Conservation (phyloP, 2,113 vertebrate genomes). For the Triplophysa tibetana region DNA sequence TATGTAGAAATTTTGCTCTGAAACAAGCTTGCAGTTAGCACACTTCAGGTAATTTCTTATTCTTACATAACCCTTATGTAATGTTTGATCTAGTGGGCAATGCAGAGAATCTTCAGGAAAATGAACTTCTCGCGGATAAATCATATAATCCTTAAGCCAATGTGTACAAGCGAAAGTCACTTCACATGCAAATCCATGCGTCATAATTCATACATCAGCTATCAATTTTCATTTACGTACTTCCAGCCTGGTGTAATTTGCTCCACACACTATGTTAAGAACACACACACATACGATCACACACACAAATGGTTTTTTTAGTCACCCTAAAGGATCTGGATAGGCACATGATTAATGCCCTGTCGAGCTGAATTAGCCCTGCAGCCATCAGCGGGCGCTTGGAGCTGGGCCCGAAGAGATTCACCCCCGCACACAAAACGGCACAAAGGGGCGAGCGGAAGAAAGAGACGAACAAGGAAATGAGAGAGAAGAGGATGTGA, state of each 20-base stretch:
- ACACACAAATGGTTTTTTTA: slow-evolving; percentile 52
- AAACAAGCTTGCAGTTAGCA: not conserved
- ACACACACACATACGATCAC: slow-evolving; percentile 5
- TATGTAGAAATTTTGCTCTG: no score
- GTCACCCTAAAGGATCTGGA: slow-evolving; percentile 63
- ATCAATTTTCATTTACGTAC: slow-evolving; percentile 35
- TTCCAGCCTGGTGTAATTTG: slow-evolving; percentile 22
- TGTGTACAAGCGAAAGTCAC: not conserved
- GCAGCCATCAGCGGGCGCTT: slow-evolving; percentile 60
- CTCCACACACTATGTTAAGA: slow-evolving; percentile 46
- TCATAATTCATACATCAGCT: slow-evolving; percentile 30
- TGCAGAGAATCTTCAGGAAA: not conserved
- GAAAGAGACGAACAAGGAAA: slow-evolving; percentile 20
- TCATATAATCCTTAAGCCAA: not conserved
- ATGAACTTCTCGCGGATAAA: not conserved
- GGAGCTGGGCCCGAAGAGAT: slow-evolving; percentile 62
- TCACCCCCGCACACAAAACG: slow-evolving; percentile 38
- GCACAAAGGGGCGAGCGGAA: not conserved
- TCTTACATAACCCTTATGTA: slow-evolving; percentile 1
- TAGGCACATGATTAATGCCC: slow-evolving; percentile 76
- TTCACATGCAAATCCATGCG: slow-evolving; percentile 34
- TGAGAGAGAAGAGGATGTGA: slow-evolving; percentile 22
- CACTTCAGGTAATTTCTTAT: not conserved
- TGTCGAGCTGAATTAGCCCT: slow-evolving; percentile 72
- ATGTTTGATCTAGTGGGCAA: slow-evolving; percentile 1